A percentile compares a stretch with the other conserved stretches of the same genome.
Evolutionary conservation across 2,888 invertebrate species (phyloP).

Genomic region (Eupithecia subfuscata): DNA sequence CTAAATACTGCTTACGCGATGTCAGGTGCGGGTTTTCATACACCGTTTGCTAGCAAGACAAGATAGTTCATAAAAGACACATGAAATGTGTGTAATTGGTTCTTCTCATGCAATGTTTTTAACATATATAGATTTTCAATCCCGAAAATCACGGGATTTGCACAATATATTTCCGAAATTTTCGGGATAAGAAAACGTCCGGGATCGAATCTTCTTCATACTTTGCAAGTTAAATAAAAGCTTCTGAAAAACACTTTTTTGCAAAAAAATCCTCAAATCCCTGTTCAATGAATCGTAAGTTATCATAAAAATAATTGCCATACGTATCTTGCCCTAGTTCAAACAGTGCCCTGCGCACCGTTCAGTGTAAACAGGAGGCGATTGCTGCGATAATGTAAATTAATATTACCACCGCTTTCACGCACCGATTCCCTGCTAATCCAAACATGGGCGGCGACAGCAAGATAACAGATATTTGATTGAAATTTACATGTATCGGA

Average conservation of each 20-base stretch:
- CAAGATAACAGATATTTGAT: slow-evolving; percentile 27
- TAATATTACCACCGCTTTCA: slow-evolving; percentile 50
- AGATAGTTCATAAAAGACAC: too few relatives aligned
- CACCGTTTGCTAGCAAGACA: too few relatives aligned
- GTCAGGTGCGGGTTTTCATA: too few relatives aligned
- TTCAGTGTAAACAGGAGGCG: slow-evolving; percentile 49
- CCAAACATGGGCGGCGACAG: slow-evolving; percentile 39
- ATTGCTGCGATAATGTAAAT: slow-evolving; percentile 53
- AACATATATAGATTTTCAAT: too few relatives aligned
- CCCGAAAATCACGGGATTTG: too few relatives aligned
- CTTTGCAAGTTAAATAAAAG: not conserved
- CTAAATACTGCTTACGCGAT: too few relatives aligned
- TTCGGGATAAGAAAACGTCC: too few relatives aligned
- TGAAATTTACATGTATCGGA: not conserved
- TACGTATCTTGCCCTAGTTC: slow-evolving; percentile 2
- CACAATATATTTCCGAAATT: too few relatives aligned
- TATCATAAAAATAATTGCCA: slow-evolving; percentile 7
- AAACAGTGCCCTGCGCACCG: slow-evolving; percentile 19
- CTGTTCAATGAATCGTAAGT: slow-evolving; percentile 2
- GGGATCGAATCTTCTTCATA: not conserved
- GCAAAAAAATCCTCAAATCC: not conserved
- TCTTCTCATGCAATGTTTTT: too few relatives aligned
- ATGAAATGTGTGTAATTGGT: too few relatives aligned
- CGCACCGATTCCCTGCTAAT: slow-evolving; percentile 53
- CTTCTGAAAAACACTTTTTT: not conserved